phyloP scores from a whole-genome alignment of 1,140 invertebrate species.

The Dendrolimus kikuchii region DNA sequence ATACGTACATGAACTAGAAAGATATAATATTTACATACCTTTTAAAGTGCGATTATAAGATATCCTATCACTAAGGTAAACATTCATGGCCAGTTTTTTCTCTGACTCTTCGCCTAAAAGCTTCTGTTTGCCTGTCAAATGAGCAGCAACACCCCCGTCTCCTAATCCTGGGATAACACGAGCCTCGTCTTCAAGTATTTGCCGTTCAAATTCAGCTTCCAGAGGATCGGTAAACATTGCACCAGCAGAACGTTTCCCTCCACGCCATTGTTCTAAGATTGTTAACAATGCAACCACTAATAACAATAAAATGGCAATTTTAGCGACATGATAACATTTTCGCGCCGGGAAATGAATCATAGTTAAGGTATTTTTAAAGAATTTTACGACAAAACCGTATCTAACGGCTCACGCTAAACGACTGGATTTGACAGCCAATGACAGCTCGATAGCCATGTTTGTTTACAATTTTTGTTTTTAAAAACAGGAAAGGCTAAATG shows the following conservation, averaged over 20 bases:
- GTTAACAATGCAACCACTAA: constrained; percentile 39
- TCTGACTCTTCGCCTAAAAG: constrained; percentile 48
- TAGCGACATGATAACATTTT: constrained; percentile 51
- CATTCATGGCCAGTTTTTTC: constrained; percentile 54
- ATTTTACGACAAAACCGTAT: constrained; percentile 17
- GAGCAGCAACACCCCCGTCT: constrained; percentile 44
- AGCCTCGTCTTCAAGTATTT: constrained; percentile 51
- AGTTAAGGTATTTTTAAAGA: constrained; percentile 16
- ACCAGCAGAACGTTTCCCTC: constrained; percentile 36
- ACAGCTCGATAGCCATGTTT: constrained; percentile 27
- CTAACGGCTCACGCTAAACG: constrained; percentile 13
- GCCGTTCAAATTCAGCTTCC: constrained; percentile 39
- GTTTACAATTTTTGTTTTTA: constrained; percentile 43
- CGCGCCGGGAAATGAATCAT: constrained; percentile 48
- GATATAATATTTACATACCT: constrained; percentile 25
- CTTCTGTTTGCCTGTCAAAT: constrained; percentile 42
- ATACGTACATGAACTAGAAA: background rate
- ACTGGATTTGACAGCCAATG: constrained; percentile 32
- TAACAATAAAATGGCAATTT: constrained; percentile 40
- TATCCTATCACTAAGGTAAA: constrained; percentile 58
- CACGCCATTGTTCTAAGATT: constrained; percentile 54
- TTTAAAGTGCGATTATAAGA: constrained; percentile 55
- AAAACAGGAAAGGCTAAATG: constrained; percentile 41
- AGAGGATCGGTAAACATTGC: constrained; percentile 24
- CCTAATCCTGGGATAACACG: constrained; percentile 50